Conservation (phyloP, 2,888 invertebrate genomes). For the Eueremaeus valkanovi region DNA sequence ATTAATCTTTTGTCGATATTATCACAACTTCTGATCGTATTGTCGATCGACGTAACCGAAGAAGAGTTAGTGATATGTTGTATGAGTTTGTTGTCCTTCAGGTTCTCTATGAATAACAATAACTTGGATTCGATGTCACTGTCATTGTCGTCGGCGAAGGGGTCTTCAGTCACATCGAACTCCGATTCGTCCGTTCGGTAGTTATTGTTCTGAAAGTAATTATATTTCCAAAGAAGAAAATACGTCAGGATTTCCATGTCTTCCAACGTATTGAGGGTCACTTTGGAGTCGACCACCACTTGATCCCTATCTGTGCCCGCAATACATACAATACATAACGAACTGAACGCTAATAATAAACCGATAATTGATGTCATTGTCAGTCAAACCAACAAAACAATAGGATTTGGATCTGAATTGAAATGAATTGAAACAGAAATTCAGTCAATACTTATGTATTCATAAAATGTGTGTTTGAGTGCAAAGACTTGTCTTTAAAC, state of each 20-base stretch:
- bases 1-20: constrained; percentile 1
- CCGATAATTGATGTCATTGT: too few species aligned
- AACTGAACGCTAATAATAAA: background rate
- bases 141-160: constrained; percentile 12
- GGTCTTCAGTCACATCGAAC: background rate
- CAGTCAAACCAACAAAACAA: too few species aligned
- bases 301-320: background rate
- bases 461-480: too few species aligned
- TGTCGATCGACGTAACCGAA: background rate
- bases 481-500: too few species aligned
- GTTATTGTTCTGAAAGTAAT: constrained; percentile 37
- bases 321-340: background rate
- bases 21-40: constrained; percentile 18
- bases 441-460: too few species aligned
- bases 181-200: background rate
- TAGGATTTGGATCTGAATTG: too few species aligned
- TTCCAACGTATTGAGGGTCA: constrained; percentile 36
- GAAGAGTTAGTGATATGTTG: constrained; percentile 28
- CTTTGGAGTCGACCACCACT: background rate
- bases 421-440: too few species aligned
- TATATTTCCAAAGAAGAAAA: constrained; percentile 40
- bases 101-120: constrained; percentile 37
- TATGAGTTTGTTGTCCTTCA: constrained; percentile 37
- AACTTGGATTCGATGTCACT: constrained; percentile 29
- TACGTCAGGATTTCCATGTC: constrained; percentile 43